Conservation (phyloP, 2,113 vertebrate genomes). For the Peromyscus polionotus region DNA sequence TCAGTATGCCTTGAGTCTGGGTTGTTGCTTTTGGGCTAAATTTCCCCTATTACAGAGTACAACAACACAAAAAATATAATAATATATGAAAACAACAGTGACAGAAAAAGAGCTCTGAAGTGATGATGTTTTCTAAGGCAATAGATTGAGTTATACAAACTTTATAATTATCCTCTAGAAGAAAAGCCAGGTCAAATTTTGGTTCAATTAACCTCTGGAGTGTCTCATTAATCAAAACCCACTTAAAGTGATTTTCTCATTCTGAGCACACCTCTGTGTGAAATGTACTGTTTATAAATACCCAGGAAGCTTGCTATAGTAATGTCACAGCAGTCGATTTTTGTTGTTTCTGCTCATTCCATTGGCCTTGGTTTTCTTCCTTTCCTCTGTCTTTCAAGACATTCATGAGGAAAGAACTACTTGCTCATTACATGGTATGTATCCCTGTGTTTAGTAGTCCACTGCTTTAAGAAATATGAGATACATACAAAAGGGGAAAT, state of each 20-base stretch:
- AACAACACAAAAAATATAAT: neutral
- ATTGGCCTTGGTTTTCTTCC: slow-evolving; percentile 25
- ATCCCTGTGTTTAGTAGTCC: slow-evolving; percentile 37
- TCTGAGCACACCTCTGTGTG: neutral
- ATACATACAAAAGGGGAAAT: slow-evolving; percentile 59
- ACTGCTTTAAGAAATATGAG: slow-evolving; percentile 65
- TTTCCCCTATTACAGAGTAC: neutral
- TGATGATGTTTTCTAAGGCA: slow-evolving; percentile 33
- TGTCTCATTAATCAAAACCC: slow-evolving; percentile 70
- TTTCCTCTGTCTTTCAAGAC: slow-evolving; percentile 47
- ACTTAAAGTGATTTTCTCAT: slow-evolving; percentile 58
- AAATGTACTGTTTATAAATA: slow-evolving; percentile 31
- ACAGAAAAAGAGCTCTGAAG: neutral
- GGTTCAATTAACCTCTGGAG: slow-evolving; percentile 70
- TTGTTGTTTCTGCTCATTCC: slow-evolving; percentile 15
- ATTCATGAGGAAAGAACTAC: slow-evolving; percentile 47
- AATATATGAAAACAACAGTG: neutral
- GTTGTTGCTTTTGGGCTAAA: neutral
- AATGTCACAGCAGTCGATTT: neutral
- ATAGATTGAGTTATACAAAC: slow-evolving; percentile 58
- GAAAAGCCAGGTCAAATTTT: slow-evolving; percentile 68
- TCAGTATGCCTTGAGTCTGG: neutral
- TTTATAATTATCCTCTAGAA: slow-evolving; percentile 71
- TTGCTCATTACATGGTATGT: slow-evolving; percentile 47
- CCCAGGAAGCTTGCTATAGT: neutral